A percentile compares a stretch with the other conserved stretches of the same genome.
Conservation (phyloP, 1,140 invertebrate species). For the Conopomorpha cramerella region DNA sequence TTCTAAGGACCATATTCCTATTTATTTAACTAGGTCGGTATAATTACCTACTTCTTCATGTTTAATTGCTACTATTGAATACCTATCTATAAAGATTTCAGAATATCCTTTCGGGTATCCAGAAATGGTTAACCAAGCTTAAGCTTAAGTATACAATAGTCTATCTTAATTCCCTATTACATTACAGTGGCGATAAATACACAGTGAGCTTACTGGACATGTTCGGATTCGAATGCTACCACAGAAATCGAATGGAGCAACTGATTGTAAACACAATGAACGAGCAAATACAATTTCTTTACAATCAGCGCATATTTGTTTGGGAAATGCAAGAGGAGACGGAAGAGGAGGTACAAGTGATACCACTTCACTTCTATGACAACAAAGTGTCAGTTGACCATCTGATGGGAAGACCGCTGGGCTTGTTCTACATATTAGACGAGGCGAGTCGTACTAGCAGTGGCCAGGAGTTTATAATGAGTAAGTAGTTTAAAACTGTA, state of each 20-base stretch:
- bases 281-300: constrained; percentile 87
- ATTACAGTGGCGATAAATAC: constrained; percentile 80
- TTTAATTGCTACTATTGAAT: too few species aligned
- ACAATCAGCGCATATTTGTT: constrained; percentile 84
- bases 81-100: too few species aligned
- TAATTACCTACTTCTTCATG: too few species aligned
- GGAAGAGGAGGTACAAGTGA: constrained; percentile 79
- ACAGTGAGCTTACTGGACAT: constrained; percentile 82
- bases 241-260: constrained; percentile 84
- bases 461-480: constrained; percentile 60
- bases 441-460: constrained; percentile 78
- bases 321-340: constrained; percentile 90
- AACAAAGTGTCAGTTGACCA: constrained; percentile 87
- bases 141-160: too few species aligned
- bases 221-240: constrained; percentile 90
- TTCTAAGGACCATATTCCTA: too few species aligned
- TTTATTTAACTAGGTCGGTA: too few species aligned
- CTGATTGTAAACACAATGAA: constrained; percentile 87
- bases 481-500: constrained; percentile 18
- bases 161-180: too few species aligned
- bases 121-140: too few species aligned
- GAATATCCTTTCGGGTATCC: too few species aligned
- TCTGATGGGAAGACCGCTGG: constrained; percentile 80
- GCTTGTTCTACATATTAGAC: constrained; percentile 86
- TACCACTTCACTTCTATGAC: constrained; percentile 79